Base-by-base conservation (phyloP, 2,797 vertebrate species). In the Allobates femoralis region DNA sequence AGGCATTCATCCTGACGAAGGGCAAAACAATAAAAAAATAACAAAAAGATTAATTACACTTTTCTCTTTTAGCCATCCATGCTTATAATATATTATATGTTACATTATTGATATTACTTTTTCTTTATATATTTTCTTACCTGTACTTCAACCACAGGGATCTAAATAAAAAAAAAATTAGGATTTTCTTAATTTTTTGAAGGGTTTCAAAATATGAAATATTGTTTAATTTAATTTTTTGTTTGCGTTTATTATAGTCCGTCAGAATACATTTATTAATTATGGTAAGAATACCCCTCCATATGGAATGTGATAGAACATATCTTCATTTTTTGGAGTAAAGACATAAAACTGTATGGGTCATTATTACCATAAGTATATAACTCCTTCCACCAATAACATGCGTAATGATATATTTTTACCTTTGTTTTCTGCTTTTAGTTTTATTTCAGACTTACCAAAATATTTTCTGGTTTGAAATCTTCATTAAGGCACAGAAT, bases 401-500 rank as follows among this genome's bases (percentile, higher is more conserved):
- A 7, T 51, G 15, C 15, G 10, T 12, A 41, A 41, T 41, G 5
- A 41, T 41, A 4, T 28, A 34, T 19, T 69, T 21, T 19, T 0
- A 1, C 2, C 34, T 69, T 34, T n/a, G n/a, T n/a, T 2, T 21
- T 37, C 7, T 69, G 18, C 7, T 10, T 1, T 14, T 71, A 15
- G 3, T 41, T 12, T n/a, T 12, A 34, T 46, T 32, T 51, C 5
- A 46, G 4, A 79, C 92, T 90, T 87, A 92, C 92, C 89, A 89
- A 81, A 60, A 23, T n/a, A 1, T 37, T 66, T 23, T 81, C 90
- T 87, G 89, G 86, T 34, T 0, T 1, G 0, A 90, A 84, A 87
- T 91, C 67, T 74, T 90, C 89, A 5, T 91, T 80, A 78, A 92
- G 30, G 19, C 89, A 88, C 50, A 91, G 56, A 0, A 92, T 55